Conservation (phyloP, 2,888 invertebrate species). For the Rapana venosa region DNA sequence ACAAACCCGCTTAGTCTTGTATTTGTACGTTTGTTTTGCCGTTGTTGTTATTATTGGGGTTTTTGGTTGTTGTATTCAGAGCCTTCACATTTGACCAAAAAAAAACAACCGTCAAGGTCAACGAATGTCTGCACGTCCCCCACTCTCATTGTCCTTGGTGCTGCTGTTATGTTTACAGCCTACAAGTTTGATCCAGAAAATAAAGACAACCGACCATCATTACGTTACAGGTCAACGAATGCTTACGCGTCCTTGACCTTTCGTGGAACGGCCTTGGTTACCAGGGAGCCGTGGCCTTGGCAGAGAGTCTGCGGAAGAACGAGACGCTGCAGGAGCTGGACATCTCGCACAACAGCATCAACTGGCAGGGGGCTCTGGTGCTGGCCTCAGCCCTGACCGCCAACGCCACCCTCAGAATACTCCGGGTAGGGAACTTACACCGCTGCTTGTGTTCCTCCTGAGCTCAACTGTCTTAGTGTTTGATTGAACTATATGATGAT, state of each 20-base stretch:
- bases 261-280: constrained; percentile 41
- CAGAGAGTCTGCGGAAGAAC: constrained; percentile 26
- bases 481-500: no score
- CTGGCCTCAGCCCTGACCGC: constrained; percentile 15
- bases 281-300: constrained; percentile 39
- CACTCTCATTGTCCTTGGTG: not conserved
- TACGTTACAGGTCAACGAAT: constrained; percentile 22
- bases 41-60: no score
- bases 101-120: no score
- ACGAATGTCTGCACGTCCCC: not conserved
- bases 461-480: no score
- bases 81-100: not conserved
- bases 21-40: not conserved
- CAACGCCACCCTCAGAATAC: constrained; percentile 19
- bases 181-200: not conserved
- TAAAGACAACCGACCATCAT: not conserved
- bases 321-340: constrained; percentile 22
- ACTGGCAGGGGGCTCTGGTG: constrained; percentile 32
- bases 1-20: no score
- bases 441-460: no score
- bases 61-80: no score
- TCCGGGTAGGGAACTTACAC: constrained; percentile 12
- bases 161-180: not conserved
- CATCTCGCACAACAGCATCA: constrained; percentile 35
- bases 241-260: constrained; percentile 33